Percentiles rank a stretch among this genome's conserved stretches.
phyloP scores from a whole-genome alignment of 2,113 vertebrate species.

The Hoplias malabaricus region DNA sequence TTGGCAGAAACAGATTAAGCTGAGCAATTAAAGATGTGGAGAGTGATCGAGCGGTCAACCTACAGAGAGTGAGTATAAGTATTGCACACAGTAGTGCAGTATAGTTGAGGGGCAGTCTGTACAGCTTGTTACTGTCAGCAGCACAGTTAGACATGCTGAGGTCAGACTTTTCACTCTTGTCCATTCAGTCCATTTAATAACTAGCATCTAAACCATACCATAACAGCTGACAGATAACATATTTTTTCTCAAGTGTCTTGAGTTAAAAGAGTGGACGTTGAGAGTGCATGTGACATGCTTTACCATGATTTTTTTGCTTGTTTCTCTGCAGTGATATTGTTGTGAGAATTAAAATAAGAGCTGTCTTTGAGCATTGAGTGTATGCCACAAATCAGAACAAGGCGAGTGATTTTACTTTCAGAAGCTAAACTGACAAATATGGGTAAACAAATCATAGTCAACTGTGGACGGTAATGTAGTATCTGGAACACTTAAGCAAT shows the following conservation, averaged over 20 bases:
- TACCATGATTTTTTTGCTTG: not conserved
- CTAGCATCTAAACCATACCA: not conserved
- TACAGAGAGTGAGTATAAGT: not conserved
- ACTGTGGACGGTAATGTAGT: not conserved
- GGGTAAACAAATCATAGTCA: not conserved
- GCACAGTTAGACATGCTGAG: conserved; percentile 3
- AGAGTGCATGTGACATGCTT: not conserved
- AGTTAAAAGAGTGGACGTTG: too few species aligned
- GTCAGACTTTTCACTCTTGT: not conserved
- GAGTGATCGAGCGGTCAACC: not conserved
- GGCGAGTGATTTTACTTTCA: not conserved
- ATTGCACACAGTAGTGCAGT: not conserved
- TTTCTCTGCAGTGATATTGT: not conserved
- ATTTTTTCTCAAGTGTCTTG: not conserved
- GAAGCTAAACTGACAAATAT: not conserved
- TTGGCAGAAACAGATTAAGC: not conserved
- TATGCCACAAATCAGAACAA: not conserved
- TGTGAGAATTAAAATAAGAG: not conserved
- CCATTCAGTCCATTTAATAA: not conserved
- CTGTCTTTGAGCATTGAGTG: not conserved
- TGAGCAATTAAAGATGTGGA: not conserved
- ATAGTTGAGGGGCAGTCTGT: not conserved
- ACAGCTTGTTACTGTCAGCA: not conserved
- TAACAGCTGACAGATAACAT: not conserved
- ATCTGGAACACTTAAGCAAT: not conserved